Evolutionary conservation across 2,113 vertebrate genomes (phyloP), one percentile per base, ranked within the genome.

Genomic region (Plecotus auritus): DNA sequence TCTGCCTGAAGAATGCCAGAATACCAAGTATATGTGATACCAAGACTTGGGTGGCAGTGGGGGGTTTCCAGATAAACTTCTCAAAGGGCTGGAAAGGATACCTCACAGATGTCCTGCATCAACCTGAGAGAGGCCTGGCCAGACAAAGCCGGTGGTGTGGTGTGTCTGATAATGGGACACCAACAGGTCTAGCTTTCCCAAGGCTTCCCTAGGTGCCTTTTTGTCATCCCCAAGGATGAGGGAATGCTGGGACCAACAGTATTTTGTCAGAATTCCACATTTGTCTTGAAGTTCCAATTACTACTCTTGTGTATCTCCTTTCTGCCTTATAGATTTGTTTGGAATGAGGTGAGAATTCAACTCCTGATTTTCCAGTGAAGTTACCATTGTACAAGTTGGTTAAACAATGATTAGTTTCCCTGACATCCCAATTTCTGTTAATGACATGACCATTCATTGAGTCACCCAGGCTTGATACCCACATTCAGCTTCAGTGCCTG

Each of bases 361-460:
- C n/a, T 22, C 32, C 37, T 72, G 40, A 78, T 91, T 95, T 94
- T 92, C 72, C 67, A 90, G 26, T 47, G 14, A 88, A 22, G 30
- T 64, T 22, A 82, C 51, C 26, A 47, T 49, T 77, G 47, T 85
- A 32, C 72, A 73, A 37, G 14, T 42, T 54, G 35, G 45, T 64
- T 87, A 76, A 80, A 47, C 67, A 59, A 42, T 30, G 67, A 81
- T 81, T 32, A 66, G 32, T 91, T 89, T 78, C 61, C 22, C 17
- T 67, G 47, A 70, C 66, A 49, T n/a, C 67, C 67, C 49, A 51
- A 59, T 72, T 70, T 94, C 83, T 87, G 56, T 76, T 72, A 59
- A 86, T 12, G 17, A 45, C 40, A 35, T 4, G 35, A 87, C n/a
- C 9, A 0, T 32, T 74, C 40, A 9, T 26, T 28, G 83, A 74